Percentiles rank a stretch among this genome's conserved stretches.
phyloP scores from a whole-genome alignment of 2,797 vertebrate genomes.

The Cyprinella venusta region DNA sequence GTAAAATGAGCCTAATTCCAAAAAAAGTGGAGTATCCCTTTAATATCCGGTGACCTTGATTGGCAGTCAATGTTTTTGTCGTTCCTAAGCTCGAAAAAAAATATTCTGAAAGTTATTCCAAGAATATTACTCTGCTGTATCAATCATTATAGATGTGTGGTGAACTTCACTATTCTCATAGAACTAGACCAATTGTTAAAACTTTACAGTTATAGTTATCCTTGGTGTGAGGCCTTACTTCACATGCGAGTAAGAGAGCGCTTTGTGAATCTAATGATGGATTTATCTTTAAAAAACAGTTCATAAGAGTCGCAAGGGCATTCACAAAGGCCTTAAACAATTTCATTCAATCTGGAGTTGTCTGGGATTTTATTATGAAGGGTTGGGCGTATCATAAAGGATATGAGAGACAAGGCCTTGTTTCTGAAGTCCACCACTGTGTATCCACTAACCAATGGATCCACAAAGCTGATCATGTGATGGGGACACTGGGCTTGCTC shows the following conservation, averaged over 20 bases:
- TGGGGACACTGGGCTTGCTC: constrained; percentile 87
- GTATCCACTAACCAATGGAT: constrained; percentile 89
- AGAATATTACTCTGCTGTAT: neutral
- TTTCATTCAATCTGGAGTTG: neutral
- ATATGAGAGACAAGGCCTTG: constrained; percentile 91
- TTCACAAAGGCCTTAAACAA: constrained; percentile 3
- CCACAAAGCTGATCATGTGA: constrained; percentile 97
- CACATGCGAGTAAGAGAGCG: too few species aligned
- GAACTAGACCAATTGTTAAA: neutral
- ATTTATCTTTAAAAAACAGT: neutral
- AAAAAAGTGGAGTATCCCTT: too few species aligned
- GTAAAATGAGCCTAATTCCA: too few species aligned
- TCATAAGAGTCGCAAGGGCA: neutral
- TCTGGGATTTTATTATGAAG: constrained; percentile 2
- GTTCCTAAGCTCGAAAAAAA: neutral
- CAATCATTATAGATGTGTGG: too few species aligned
- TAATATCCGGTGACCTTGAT: neutral
- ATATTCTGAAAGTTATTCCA: neutral
- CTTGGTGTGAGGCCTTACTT: neutral
- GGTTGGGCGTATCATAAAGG: constrained; percentile 73
- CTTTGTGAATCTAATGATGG: neutral
- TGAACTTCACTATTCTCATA: neutral
- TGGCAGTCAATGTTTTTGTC: neutral
- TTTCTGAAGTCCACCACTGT: constrained; percentile 96
- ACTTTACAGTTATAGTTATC: neutral